These are phyloP conservation scores for Lanius ludovicianus DNA, from an alignment of 2,113 vertebrate species.

Conservation along the genomic window DNA sequence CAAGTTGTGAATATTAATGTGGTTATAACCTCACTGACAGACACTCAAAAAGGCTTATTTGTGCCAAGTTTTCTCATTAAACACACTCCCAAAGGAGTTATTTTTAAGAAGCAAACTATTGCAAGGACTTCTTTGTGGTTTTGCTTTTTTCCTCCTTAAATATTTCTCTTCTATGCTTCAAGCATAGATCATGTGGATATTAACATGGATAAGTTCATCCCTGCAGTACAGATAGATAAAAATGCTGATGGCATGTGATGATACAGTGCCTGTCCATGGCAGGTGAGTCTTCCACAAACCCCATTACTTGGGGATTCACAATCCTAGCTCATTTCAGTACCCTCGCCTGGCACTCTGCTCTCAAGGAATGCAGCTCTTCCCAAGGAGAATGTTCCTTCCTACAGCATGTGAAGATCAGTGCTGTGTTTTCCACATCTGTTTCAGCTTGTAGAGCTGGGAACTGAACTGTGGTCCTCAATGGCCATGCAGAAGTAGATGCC, in stretches of 20 bases:
- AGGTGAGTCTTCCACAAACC: not conserved
- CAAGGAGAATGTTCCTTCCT: not conserved
- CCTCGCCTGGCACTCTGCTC: not conserved
- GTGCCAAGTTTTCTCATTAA: not conserved
- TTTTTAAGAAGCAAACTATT: not conserved
- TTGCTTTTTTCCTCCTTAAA: not conserved
- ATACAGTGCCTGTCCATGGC: not conserved
- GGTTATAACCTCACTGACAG: not conserved
- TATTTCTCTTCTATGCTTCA: not conserved
- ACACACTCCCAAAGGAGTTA: not conserved
- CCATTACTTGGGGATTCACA: not conserved
- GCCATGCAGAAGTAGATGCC: not conserved
- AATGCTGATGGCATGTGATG: not conserved
- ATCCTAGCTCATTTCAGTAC: not conserved
- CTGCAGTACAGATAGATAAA: not conserved
- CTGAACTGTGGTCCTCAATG: not conserved
- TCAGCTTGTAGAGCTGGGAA: not conserved
- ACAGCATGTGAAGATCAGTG: not conserved
- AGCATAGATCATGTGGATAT: not conserved
- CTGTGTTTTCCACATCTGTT: not conserved
- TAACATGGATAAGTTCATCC: not conserved
- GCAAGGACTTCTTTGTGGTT: not conserved
- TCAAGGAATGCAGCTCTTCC: not conserved
- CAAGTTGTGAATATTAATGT: not conserved
- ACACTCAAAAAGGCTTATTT: not conserved